phyloP scores from a whole-genome alignment of 1,140 invertebrate genomes.

The Olivierus martensii region DNA sequence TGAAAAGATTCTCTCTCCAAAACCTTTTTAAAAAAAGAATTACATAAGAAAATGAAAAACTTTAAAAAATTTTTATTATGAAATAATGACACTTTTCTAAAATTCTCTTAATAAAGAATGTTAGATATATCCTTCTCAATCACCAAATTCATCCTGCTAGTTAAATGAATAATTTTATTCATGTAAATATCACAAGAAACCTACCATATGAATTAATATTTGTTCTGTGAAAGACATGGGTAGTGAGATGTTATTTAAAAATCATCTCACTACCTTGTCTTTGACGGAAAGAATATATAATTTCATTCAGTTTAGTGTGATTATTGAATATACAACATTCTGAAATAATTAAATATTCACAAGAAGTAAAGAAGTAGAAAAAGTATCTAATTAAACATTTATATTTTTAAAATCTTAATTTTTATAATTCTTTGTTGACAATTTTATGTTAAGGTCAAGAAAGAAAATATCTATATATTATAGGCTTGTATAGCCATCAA shows the following conservation, averaged over 20 bases:
- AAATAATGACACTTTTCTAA: too few relatives aligned
- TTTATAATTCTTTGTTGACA: background rate
- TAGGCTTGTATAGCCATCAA: conserved; percentile 21
- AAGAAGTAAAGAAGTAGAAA: background rate
- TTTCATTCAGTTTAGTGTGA: background rate
- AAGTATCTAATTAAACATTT: background rate
- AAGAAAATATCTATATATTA: too few relatives aligned
- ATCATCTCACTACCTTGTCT: conserved; percentile 39
- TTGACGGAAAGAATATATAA: conserved; percentile 16
- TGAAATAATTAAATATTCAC: background rate
- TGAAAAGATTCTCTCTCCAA: too few relatives aligned
- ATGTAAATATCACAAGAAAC: too few relatives aligned
- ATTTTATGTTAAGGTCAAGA: background rate
- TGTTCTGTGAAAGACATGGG: conserved; percentile 41
- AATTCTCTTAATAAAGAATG: too few relatives aligned
- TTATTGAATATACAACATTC: background rate
- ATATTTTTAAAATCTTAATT: background rate
- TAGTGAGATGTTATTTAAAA: conserved; percentile 36
- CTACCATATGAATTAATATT: background rate
- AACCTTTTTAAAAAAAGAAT: too few relatives aligned
- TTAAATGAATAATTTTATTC: too few relatives aligned
- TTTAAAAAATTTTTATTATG: too few relatives aligned
- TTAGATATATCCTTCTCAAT: too few relatives aligned
- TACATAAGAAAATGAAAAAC: too few relatives aligned
- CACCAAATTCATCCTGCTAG: too few relatives aligned